A percentile compares a stretch with the other conserved stretches of the same genome.
Evolutionary conservation across 2,113 vertebrate genomes (phyloP).

Genomic region (Synchiropus splendidus): DNA sequence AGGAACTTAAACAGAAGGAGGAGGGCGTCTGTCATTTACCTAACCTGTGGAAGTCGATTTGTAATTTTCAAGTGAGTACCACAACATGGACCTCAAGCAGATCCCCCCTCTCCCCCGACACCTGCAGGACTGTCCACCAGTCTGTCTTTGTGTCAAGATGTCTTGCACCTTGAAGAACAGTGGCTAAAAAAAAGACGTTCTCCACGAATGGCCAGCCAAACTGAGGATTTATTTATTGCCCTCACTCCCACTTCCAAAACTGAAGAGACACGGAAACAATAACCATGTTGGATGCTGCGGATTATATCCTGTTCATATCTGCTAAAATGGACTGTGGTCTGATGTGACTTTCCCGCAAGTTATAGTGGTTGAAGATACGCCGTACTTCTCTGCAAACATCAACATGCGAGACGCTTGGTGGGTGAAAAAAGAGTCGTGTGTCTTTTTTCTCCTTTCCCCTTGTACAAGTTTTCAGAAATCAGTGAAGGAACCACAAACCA

Average conservation of each 20-base stretch:
- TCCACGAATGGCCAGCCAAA: slow-evolving; percentile 48
- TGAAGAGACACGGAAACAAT: slow-evolving; percentile 20
- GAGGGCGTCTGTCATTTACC: slow-evolving; percentile 42
- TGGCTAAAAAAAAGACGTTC: slow-evolving; percentile 37
- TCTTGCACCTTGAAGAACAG: too few species aligned
- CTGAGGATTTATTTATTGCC: slow-evolving; percentile 46
- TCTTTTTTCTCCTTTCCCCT: slow-evolving; percentile 51
- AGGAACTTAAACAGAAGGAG: slow-evolving; percentile 21
- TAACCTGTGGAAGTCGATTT: slow-evolving; percentile 14
- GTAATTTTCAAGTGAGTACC: slow-evolving; percentile 37
- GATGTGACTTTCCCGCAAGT: slow-evolving; percentile 55
- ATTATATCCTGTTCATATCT: slow-evolving; percentile 48
- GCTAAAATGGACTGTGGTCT: slow-evolving; percentile 56
- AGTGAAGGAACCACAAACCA: slow-evolving; percentile 41
- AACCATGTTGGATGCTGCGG: slow-evolving; percentile 37
- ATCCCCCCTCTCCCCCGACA: slow-evolving; percentile 36
- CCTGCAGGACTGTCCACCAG: slow-evolving; percentile 38
- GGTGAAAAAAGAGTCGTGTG: slow-evolving; percentile 19
- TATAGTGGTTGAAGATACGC: slow-evolving; percentile 54
- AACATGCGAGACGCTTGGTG: slow-evolving; percentile 3
- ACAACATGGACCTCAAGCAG: slow-evolving; percentile 52
- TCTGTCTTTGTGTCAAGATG: slow-evolving; percentile 28
- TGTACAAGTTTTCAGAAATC: slow-evolving; percentile 53
- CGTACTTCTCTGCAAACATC: slow-evolving; percentile 54
- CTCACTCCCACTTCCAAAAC: slow-evolving; percentile 31